Evolutionary conservation across 1,140 invertebrate genomes (phyloP).

Genomic region (Ladona fulva): DNA sequence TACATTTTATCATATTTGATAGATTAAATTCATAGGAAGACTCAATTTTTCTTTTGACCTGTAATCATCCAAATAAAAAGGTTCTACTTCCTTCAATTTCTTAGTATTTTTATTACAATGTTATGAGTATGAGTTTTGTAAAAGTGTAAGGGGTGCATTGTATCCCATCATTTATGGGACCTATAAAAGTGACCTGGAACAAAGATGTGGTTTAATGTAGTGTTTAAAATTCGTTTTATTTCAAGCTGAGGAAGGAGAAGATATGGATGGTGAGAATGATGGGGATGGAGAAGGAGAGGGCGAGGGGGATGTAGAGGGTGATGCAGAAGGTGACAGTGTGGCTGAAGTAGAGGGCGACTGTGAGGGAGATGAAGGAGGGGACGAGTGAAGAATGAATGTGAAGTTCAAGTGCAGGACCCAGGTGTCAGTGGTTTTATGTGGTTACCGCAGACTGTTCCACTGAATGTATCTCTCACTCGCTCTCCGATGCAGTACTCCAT

Average conservation of each 20-base stretch:
- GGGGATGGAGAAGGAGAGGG: background rate
- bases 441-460: background rate
- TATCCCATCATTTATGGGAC: too few species aligned
- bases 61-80: too few species aligned
- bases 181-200: too few species aligned
- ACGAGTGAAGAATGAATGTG: background rate
- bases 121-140: too few species aligned
- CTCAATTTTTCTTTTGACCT: too few species aligned
- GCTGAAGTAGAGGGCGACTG: background rate
- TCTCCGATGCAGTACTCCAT: background rate
- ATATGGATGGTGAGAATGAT: background rate
- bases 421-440: background rate
- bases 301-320: background rate
- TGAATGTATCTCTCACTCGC: background rate
- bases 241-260: conserved; percentile 7
- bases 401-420: background rate
- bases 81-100: too few species aligned
- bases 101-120: too few species aligned
- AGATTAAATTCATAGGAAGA: too few species aligned
- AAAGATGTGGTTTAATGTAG: too few species aligned
- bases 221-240: background rate
- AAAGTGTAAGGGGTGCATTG: too few species aligned
- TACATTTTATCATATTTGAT: too few species aligned
- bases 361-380: background rate
- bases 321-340: background rate